Evolutionary conservation across 2,113 vertebrate genomes (phyloP).

Genomic region (Brienomyrus brachyistius): DNA sequence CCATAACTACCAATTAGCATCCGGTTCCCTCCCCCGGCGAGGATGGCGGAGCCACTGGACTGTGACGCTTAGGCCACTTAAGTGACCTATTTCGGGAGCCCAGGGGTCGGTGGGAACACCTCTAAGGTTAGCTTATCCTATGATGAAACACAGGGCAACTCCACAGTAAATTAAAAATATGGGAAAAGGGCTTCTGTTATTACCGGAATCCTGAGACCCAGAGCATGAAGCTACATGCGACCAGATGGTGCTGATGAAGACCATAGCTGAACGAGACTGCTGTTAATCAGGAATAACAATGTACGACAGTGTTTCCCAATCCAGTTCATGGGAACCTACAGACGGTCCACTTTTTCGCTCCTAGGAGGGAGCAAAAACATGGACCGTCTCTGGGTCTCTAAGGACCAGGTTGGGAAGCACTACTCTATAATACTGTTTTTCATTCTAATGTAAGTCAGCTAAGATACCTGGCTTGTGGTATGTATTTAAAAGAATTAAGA

Average conservation of each 20-base stretch:
- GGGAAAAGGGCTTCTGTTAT: constrained; percentile 16
- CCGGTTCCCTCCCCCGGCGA: constrained; percentile 38
- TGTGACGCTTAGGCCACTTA: constrained; percentile 53
- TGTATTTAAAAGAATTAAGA: neutral
- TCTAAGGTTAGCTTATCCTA: constrained; percentile 60
- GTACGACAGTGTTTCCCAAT: neutral
- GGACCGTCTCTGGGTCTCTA: neutral
- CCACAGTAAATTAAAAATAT: constrained; percentile 48
- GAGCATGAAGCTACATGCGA: neutral
- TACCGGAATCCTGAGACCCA: constrained; percentile 14
- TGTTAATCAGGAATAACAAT: neutral
- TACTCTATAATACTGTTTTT: neutral
- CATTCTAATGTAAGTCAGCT: neutral
- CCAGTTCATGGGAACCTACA: neutral
- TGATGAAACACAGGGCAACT: constrained; percentile 57
- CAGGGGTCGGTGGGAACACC: constrained; percentile 54
- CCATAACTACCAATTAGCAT: constrained; percentile 60
- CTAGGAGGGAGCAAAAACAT: neutral
- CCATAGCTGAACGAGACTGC: neutral
- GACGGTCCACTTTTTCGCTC: neutral
- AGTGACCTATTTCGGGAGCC: constrained; percentile 57
- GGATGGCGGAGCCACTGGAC: constrained; percentile 35
- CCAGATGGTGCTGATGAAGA: neutral
- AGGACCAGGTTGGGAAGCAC: neutral
- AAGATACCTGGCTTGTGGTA: neutral